Percentiles rank a stretch among this genome's conserved stretches.
Evolutionary conservation across 2,113 vertebrate species (phyloP).

Genomic region (Clinocottus analis): DNA sequence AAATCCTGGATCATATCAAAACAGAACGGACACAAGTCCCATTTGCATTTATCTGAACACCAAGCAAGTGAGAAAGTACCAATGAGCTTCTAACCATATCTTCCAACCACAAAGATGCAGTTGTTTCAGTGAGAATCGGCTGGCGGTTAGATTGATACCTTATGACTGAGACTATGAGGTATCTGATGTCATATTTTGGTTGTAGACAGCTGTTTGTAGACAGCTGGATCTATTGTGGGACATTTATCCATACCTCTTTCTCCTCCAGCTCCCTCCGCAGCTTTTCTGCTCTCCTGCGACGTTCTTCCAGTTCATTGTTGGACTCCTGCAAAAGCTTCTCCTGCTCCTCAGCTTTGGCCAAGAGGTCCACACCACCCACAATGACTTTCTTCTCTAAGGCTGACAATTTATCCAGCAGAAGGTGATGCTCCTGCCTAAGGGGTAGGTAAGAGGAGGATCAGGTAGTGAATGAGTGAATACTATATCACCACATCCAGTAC

Average conservation of each 20-base stretch:
- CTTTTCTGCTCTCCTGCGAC: constrained; percentile 93
- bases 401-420: constrained; percentile 93
- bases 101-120: constrained; percentile 29
- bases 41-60: background rate
- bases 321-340: constrained; percentile 98
- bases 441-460: background rate
- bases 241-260: constrained; percentile 88
- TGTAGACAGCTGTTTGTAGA: no score
- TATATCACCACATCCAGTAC: background rate
- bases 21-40: background rate
- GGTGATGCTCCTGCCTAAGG: constrained; percentile 93
- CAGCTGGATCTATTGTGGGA: no score
- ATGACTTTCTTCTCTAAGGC: constrained; percentile 98
- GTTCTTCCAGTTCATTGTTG: constrained; percentile 96
- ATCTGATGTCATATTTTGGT: background rate
- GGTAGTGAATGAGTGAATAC: background rate
- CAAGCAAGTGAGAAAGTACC: background rate
- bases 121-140: background rate
- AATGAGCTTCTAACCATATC: constrained; percentile 4
- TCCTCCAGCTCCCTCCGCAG: constrained; percentile 96
- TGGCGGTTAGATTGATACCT: background rate
- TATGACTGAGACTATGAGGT: background rate
- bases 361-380: constrained; percentile 95
- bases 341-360: constrained; percentile 98
- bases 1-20: background rate